Percentiles rank a stretch among this genome's conserved stretches.
These are phyloP conservation scores for Ancistrus triradiatus DNA, from an alignment of 2,113 vertebrate genomes.

Conservation along the genomic window DNA sequence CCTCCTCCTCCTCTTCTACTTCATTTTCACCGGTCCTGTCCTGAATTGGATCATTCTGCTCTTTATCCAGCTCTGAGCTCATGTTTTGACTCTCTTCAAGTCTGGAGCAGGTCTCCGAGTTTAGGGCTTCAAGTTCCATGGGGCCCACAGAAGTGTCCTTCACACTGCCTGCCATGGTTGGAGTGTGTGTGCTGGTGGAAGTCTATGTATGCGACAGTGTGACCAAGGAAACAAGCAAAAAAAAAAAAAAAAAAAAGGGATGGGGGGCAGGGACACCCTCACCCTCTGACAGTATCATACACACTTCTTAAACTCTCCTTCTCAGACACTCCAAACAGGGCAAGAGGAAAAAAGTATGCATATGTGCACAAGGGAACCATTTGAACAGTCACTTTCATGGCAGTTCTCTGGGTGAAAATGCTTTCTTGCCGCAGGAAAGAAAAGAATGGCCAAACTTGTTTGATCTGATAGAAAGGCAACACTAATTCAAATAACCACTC, in stretches of 20 bases:
- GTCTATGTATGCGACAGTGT: conserved; percentile 42
- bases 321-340: background rate
- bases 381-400: too few species aligned
- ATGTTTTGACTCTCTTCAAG: conserved; percentile 26
- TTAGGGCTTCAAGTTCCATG: conserved; percentile 42
- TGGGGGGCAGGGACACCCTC: conserved; percentile 38
- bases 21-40: conserved; percentile 48
- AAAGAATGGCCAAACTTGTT: too few species aligned
- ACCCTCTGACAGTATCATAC: conserved; percentile 34
- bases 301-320: background rate
- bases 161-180: conserved; percentile 61
- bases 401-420: too few species aligned
- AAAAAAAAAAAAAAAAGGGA: conserved; percentile 10
- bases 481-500: too few species aligned
- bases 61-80: conserved; percentile 44
- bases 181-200: conserved; percentile 61
- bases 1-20: conserved; percentile 59
- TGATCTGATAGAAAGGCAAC: too few species aligned
- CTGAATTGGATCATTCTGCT: conserved; percentile 14
- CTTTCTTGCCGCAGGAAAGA: too few species aligned
- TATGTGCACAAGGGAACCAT: background rate
- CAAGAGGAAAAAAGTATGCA: background rate
- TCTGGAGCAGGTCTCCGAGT: conserved; percentile 40
- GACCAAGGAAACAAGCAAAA: conserved; percentile 44
- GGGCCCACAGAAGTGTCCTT: conserved; percentile 54